phyloP scores from a whole-genome alignment of 2,888 invertebrate genomes.

The Hydrotaea cyrtoneurina region DNA sequence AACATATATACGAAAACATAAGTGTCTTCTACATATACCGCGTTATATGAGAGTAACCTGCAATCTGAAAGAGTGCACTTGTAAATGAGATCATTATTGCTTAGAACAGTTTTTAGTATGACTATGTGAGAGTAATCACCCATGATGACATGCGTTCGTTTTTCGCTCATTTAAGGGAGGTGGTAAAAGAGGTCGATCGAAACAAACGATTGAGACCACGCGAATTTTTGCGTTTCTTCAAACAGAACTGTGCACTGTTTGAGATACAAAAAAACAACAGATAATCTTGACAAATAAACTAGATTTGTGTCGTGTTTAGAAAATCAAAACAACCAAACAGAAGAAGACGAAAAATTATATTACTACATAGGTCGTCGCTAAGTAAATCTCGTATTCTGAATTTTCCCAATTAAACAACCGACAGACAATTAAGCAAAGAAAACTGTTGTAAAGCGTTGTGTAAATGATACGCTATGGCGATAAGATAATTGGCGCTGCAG shows the following conservation, averaged over 20 bases:
- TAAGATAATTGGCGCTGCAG: slow-evolving; percentile 56
- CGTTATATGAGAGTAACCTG: no score
- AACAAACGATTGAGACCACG: not conserved
- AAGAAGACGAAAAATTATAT: not conserved
- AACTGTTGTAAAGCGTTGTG: slow-evolving; percentile 8
- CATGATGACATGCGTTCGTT: no score
- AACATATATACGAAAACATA: no score
- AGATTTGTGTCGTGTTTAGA: slow-evolving; percentile 1
- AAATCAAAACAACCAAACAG: not conserved
- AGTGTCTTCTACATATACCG: no score
- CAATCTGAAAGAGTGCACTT: no score
- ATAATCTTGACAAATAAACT: slow-evolving; percentile 1
- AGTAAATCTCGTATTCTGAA: not conserved
- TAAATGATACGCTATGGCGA: slow-evolving; percentile 39
- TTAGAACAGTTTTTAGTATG: no score
- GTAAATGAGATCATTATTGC: no score
- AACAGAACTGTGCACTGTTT: not conserved
- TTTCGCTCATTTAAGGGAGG: not conserved
- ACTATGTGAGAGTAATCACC: no score
- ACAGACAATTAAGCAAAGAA: not conserved
- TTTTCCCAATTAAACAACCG: slow-evolving; percentile 2
- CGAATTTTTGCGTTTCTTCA: not conserved
- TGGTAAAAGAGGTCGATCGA: not conserved
- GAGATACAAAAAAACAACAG: not conserved
- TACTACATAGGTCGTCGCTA: not conserved